Evolutionary conservation across 2,888 invertebrate genomes (phyloP), one percentile per base, ranked within the genome.

Genomic region (Julus scandinavius): DNA sequence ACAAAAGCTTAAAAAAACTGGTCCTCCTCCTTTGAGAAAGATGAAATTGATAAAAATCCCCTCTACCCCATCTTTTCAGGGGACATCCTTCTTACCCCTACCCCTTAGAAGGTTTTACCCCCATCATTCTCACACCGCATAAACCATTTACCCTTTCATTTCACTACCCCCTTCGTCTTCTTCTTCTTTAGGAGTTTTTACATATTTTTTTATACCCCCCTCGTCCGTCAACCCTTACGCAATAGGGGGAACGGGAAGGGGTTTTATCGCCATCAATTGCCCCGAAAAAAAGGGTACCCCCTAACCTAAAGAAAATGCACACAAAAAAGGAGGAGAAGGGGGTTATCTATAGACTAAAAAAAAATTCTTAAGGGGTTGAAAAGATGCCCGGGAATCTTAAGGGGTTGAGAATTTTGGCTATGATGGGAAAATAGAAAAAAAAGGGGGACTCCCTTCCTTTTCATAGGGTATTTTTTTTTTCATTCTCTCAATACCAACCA

Each of bases 11-110:
- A 6, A 72, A 72, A 72, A 72, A 72, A 72, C 72, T 72, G 72
- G 72, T 72, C 72, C 72, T 72, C 54, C 54, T 11, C 5, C 13
- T 54, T 72, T 72, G 20, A 29, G 11, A 29, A 29, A 2, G 72
- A 72, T 29, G 72, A 72, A 72, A 72, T 72, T 72, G 72, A 72
- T 72, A 72, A 72, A 72, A 72, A 72, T 20, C 15, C 6, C 72
- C 29, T 72, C 72, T 72, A 72, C 72, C 72, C 72, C 72, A 72
- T 72, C 72, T 72, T 72, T 72, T 72, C 63, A 72, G 72, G 72
- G 72, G 72, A 20, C 63, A 72, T 72, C 72, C 11, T 72, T 9
- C 72, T 63, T 63, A 63, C 63, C 63, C 63, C n/a, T 63, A 63
- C n/a, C 63, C n/a, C 63, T 50, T 72, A 29, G 72, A 11, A 29